Evolutionary conservation across 2,113 vertebrate genomes (phyloP).

Genomic region (Hucho hucho): DNA sequence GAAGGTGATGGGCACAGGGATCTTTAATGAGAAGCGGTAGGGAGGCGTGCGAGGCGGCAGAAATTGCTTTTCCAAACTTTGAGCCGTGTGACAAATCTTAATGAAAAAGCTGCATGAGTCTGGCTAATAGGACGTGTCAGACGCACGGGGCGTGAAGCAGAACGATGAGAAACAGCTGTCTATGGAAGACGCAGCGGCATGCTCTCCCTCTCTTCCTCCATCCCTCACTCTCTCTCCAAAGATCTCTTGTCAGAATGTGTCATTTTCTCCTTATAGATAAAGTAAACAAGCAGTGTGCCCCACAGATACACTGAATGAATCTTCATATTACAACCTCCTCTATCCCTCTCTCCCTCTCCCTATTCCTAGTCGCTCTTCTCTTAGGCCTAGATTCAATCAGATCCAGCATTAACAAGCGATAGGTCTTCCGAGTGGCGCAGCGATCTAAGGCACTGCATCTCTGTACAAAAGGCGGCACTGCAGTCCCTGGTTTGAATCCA

Average conservation of each 20-base stretch:
- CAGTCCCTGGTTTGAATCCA: no score
- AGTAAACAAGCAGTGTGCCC: conserved; percentile 18
- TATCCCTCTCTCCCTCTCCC: background rate
- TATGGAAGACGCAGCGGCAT: conserved; percentile 6
- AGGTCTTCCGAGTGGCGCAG: no score
- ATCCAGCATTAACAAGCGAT: no score
- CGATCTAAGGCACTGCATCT: no score
- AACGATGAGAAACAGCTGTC: conserved; percentile 56
- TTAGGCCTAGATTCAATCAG: background rate
- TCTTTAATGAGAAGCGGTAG: conserved; percentile 24
- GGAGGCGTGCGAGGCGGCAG: background rate
- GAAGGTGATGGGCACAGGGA: conserved; percentile 26
- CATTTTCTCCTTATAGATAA: conserved; percentile 36
- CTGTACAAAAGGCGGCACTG: no score
- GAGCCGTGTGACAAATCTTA: conserved; percentile 49
- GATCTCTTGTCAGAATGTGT: conserved; percentile 20
- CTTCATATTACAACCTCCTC: conserved; percentile 13
- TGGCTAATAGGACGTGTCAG: conserved; percentile 47
- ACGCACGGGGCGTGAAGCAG: conserved; percentile 48
- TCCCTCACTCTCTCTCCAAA: conserved; percentile 34
- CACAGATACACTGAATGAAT: conserved; percentile 13
- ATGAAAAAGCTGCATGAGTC: conserved; percentile 34
- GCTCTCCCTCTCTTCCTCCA: conserved; percentile 25
- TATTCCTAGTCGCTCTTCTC: background rate
- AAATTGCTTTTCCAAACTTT: conserved; percentile 27